A percentile compares a stretch with the other conserved stretches of the same genome.
Evolutionary conservation across 2,113 vertebrate genomes (phyloP).

Genomic region (Ochotona princeps): DNA sequence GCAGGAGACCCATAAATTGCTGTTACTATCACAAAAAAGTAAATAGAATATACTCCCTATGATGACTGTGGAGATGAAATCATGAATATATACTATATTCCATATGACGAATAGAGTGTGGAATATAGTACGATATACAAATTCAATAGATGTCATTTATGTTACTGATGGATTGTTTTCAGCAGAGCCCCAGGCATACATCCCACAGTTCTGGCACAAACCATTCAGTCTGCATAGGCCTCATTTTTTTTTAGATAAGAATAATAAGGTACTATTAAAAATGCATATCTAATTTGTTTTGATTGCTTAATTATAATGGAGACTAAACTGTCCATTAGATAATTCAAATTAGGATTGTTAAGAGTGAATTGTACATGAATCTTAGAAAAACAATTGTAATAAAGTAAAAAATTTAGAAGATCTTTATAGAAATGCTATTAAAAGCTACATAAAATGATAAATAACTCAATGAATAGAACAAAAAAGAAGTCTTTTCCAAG

Average conservation of each 20-base stretch:
- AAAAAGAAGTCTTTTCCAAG: not conserved
- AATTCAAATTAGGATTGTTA: not conserved
- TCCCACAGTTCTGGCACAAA: not conserved
- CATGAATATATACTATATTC: not conserved
- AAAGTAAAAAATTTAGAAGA: not conserved
- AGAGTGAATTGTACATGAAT: not conserved
- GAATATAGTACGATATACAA: not conserved
- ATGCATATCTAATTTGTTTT: not conserved
- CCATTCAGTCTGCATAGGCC: not conserved
- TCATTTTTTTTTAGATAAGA: conserved; percentile 11
- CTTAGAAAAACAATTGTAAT: conserved; percentile 2
- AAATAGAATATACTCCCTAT: not conserved
- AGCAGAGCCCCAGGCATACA: not conserved
- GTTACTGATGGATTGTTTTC: not conserved
- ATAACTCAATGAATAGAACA: not conserved
- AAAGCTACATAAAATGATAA: not conserved
- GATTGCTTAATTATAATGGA: not conserved
- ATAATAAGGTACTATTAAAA: not conserved
- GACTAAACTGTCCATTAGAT: not conserved
- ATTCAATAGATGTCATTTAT: not conserved
- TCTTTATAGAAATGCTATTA: not conserved
- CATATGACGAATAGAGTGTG: not conserved
- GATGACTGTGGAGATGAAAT: not conserved
- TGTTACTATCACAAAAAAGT: too few species aligned
- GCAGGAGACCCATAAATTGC: too few species aligned